Base-by-base conservation (phyloP, 2,888 invertebrate genomes). In the Agrotis ipsilon region DNA sequence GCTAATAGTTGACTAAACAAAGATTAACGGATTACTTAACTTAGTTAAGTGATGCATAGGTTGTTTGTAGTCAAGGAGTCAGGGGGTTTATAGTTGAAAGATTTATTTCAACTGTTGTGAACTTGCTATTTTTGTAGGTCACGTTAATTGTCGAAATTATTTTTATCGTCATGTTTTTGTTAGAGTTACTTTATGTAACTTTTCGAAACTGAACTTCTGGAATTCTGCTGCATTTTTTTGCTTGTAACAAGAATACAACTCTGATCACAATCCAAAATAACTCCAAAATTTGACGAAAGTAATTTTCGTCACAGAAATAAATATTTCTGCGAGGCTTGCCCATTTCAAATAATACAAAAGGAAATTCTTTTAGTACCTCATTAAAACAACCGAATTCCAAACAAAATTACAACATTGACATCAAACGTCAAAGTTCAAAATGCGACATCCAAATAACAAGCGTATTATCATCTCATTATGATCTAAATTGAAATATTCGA, bases 1-100 rank as follows among this genome's bases (percentile, higher is more conserved):
- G 87, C 81, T 89, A 88, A 88, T 86, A 87, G 87, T 83, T 89
- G 87, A 87, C 88, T 87, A 87, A 88, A 88, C 88, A 87, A 87
- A 87, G 89, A 88, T 91, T 88, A 91, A 82, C 82, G 85, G 86
- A 87, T 90, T 88, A 83, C 71, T 84, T 76, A 78, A 87, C 83
- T 87, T 82, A 82, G 87, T 86, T 84, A 82, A 82, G 73, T 83
- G 82, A 86, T 86, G 85, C 84, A 82, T 82, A 82, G 78, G 79
- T 82, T 81, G 65, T 64, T 62, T 82, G 39, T 84, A 83, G 81
- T 68, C 70, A 39, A 27, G 61, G 84, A 84, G 81, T 2, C 24
- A 27, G 65, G 5, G 18, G 3, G 27, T 11, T 27, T 49, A 52
- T 55, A 5, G 24, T 24, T 32, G n/a, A 7, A 19, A 32, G 5